Evolutionary conservation across 2,888 invertebrate species (phyloP), one percentile per base, ranked within the genome.

Genomic region (Melanostoma mellinum): DNA sequence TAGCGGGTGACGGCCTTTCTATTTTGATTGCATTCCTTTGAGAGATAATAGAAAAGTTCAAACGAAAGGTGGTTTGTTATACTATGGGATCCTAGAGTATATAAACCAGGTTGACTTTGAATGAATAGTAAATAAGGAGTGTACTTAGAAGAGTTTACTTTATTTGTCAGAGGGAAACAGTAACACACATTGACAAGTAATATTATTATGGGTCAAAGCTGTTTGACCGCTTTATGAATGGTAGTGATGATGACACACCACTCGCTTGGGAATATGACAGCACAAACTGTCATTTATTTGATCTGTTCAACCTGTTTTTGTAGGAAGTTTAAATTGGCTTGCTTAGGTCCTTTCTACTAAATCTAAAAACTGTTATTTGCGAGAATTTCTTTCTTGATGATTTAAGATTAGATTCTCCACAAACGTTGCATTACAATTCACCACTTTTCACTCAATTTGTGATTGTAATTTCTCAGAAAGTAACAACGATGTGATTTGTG

Each of bases 51-150:
- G 42, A 30, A 4, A 40, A 52, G 20, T 55, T 58, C 38, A n/a
- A 55, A 38, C 60, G 48, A 61, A 40, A 46, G 36, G 46, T 69
- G 76, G 20, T 40, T 2, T 44, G 60, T 8, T 42, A 42, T 74
- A 33, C 35, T 36, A 53, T 42, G 8, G 40, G 40, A 40, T 63
- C 46, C 30, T 61, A 35, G 44, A 20, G 32, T 10, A 10, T 58
- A 8, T 58, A 42, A n/a, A 52, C 32, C 58, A 38, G 55, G 50
- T 56, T 20, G 40, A 35, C 32, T 46, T 44, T 30, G 4, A 32
- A 52, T 58, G 38, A 50, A 44, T 67, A 56, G 50, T 58, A 71
- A 71, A 76, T 55, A 68, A 55, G 76, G 81, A 20, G 81, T 76
- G 76, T 50, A 42, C 50, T 38, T 76, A 48, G 48, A 50, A 60